These are phyloP conservation scores for Enteromius unitaeniatus DNA, from an alignment of 2,797 vertebrate species.

Conservation along the genomic window DNA sequence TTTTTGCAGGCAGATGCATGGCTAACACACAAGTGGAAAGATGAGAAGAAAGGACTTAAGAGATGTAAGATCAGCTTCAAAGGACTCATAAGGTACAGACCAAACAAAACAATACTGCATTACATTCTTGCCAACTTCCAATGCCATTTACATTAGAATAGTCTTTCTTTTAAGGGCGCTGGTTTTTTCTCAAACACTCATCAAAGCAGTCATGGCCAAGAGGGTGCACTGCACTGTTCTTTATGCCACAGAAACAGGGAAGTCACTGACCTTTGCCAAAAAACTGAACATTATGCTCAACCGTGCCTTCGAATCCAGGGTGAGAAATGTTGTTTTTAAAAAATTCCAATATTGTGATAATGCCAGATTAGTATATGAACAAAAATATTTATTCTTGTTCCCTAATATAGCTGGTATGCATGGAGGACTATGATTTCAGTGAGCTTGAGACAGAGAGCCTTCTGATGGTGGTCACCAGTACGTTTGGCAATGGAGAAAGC, in stretches of 20 bases:
- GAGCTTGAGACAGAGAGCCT: constrained; percentile 79
- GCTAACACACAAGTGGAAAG: constrained; percentile 83
- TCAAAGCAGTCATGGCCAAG: constrained; percentile 67
- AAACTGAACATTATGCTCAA: constrained; percentile 77
- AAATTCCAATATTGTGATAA: not conserved
- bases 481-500: constrained; percentile 86
- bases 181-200: constrained; percentile 79
- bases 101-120: constrained; percentile 36
- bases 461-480: constrained; percentile 85
- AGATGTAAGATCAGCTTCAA: constrained; percentile 75
- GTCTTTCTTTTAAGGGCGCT: constrained; percentile 70
- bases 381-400: not conserved
- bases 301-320: constrained; percentile 81
- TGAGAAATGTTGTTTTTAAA: constrained; percentile 59
- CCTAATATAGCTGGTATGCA: constrained; percentile 78
- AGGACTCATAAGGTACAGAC: constrained; percentile 75
- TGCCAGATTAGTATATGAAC: not conserved
- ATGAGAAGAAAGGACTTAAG: constrained; percentile 73
- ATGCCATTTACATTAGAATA: not conserved
- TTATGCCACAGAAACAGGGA: constrained; percentile 86
- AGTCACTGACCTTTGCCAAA: constrained; percentile 79
- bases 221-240: constrained; percentile 80
- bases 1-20: constrained; percentile 79
- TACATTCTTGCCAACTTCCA: not conserved
- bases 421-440: constrained; percentile 81